Conservation (phyloP, 2,113 vertebrate genomes). For the human (Homo sapiens) region DNA sequence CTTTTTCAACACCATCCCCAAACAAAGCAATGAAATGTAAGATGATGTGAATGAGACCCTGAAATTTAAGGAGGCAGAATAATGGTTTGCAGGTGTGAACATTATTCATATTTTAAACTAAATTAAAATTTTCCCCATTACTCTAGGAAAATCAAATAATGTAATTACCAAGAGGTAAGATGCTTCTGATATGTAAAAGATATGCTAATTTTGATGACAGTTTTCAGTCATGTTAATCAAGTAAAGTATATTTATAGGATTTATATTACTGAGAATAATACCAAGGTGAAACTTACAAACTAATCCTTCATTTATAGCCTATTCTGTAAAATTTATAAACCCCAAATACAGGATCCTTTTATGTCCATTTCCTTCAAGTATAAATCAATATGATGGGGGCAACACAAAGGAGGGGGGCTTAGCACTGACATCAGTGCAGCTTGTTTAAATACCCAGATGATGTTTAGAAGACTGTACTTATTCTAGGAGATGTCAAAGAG, state of each 20-base stretch:
- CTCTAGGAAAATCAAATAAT: slow-evolving; percentile 64
- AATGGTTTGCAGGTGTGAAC: slow-evolving; percentile 77
- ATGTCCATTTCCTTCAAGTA: slow-evolving; percentile 56
- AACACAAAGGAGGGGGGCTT: background rate
- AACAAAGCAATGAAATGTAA: slow-evolving; percentile 80
- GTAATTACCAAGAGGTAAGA: slow-evolving; percentile 64
- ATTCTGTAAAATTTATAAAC: slow-evolving; percentile 56
- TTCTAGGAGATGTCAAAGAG: background rate
- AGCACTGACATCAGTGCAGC: background rate
- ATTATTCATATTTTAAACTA: slow-evolving; percentile 77
- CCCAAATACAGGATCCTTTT: slow-evolving; percentile 49
- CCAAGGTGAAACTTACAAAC: slow-evolving; percentile 41
- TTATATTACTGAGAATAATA: slow-evolving; percentile 64
- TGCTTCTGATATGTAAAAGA: slow-evolving; percentile 68
- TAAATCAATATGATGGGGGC: slow-evolving; percentile 43
- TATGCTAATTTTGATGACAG: slow-evolving; percentile 44
- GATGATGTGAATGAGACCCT: slow-evolving; percentile 74
- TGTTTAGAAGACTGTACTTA: background rate
- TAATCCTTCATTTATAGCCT: slow-evolving; percentile 62
- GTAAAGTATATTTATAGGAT: slow-evolving; percentile 39
- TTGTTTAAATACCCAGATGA: background rate
- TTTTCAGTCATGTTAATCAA: slow-evolving; percentile 43
- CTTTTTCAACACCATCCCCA: slow-evolving; percentile 79
- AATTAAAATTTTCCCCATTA: slow-evolving; percentile 72
- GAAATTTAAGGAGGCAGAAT: slow-evolving; percentile 79